A percentile compares a stretch with the other conserved stretches of the same genome.
Evolutionary conservation across 2,113 vertebrate genomes (phyloP).

Genomic region (Syngnathus typhle): DNA sequence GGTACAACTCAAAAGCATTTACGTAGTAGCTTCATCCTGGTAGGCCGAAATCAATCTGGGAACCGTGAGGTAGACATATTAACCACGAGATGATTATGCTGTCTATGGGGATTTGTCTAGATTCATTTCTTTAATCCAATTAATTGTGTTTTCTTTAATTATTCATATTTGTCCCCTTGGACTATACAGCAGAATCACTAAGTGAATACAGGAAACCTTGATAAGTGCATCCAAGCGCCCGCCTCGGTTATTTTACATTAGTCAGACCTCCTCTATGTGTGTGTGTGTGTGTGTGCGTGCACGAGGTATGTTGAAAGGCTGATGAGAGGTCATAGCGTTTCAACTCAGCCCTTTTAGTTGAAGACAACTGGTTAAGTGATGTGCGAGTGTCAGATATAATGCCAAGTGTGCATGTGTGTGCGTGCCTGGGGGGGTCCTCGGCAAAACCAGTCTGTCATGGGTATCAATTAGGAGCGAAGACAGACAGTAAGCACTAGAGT

Average conservation of each 20-base stretch:
- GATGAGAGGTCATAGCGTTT: constrained; percentile 41
- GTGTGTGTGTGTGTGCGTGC: background rate
- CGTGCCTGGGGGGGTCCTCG: constrained; percentile 49
- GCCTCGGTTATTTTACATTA: background rate
- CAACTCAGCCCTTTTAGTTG: constrained; percentile 37
- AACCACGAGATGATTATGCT: too few species aligned
- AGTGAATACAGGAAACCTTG: background rate
- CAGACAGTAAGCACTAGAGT: constrained; percentile 21
- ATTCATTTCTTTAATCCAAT: too few species aligned
- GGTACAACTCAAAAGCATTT: too few species aligned
- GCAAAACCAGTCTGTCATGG: constrained; percentile 52
- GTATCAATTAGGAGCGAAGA: constrained; percentile 53
- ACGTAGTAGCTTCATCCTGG: too few species aligned
- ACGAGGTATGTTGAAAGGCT: constrained; percentile 32
- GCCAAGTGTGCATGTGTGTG: constrained; percentile 6
- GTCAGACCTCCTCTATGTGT: background rate
- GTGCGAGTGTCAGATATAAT: constrained; percentile 52
- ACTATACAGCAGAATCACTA: background rate
- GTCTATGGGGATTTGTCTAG: too few species aligned
- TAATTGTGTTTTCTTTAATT: too few species aligned
- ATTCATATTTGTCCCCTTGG: background rate
- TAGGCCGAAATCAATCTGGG: too few species aligned
- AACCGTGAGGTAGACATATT: too few species aligned
- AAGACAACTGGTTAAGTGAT: constrained; percentile 65
- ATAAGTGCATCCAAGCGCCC: background rate